Conservation (phyloP, 2,797 vertebrate genomes). For the Cyclura pinguis region DNA sequence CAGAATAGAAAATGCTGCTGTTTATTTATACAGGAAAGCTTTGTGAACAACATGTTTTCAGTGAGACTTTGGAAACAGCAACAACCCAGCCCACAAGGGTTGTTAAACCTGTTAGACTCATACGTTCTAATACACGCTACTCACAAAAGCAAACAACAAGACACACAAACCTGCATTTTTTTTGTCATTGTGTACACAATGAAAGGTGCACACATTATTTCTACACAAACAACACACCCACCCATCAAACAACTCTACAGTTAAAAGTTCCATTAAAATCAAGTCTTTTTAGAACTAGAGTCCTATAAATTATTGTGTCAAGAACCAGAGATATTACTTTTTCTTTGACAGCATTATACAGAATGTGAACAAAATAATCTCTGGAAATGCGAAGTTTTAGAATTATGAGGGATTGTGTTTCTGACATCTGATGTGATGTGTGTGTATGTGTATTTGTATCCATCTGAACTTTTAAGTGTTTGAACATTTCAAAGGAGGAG, state of each 20-base stretch:
- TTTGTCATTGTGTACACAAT: constrained; percentile 11
- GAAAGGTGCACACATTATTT: background rate
- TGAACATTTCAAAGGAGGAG: background rate
- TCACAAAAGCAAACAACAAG: constrained; percentile 35
- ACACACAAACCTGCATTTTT: constrained; percentile 7
- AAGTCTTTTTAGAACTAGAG: background rate
- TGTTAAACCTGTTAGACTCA: constrained; percentile 72
- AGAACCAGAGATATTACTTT: background rate
- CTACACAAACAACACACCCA: background rate
- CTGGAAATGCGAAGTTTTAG: constrained; percentile 2
- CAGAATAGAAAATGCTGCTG: constrained; percentile 68
- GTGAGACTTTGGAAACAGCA: constrained; percentile 70
- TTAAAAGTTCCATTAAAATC: background rate
- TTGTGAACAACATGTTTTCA: constrained; percentile 59
- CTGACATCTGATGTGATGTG: background rate
- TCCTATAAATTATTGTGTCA: constrained; percentile 6
- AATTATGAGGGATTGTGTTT: background rate
- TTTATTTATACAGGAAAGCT: constrained; percentile 74
- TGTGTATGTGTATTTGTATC: background rate
- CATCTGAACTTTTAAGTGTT: background rate
- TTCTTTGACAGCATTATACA: background rate
- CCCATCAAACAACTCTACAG: background rate
- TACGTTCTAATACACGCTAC: background rate
- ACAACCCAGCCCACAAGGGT: constrained; percentile 58
- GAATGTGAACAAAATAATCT: background rate